Conservation (phyloP, 2,888 invertebrate genomes). For the Siphonodentalium dalli region DNA sequence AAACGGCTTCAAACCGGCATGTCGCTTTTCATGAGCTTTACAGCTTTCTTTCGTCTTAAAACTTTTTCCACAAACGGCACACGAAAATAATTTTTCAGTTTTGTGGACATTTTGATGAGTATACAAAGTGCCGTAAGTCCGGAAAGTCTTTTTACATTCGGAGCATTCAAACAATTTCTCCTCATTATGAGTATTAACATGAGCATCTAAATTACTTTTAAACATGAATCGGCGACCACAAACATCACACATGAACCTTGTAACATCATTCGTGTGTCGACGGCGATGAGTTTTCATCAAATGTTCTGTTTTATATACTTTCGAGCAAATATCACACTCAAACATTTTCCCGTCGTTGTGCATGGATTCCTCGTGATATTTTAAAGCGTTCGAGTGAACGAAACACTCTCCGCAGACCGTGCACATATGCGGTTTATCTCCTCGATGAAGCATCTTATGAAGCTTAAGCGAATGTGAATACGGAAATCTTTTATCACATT, state of each 20-base stretch:
- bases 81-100: constrained; percentile 42
- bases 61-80: constrained; percentile 46
- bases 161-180: constrained; percentile 44
- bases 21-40: constrained; percentile 53
- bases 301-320: constrained; percentile 51
- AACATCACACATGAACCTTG: constrained; percentile 50
- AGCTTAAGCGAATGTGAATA: constrained; percentile 53
- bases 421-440: constrained; percentile 47
- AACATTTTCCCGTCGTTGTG: constrained; percentile 36
- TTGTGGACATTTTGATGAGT: constrained; percentile 53
- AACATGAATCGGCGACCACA: constrained; percentile 56
- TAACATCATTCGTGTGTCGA: constrained; percentile 40
- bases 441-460: constrained; percentile 51
- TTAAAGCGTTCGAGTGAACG: constrained; percentile 41
- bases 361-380: constrained; percentile 40
- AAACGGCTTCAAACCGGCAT: constrained; percentile 43
- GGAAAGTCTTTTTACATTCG: constrained; percentile 54
- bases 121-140: constrained; percentile 56
- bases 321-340: constrained; percentile 49
- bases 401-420: constrained; percentile 49
- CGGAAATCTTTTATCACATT: constrained; percentile 53
- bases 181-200: constrained; percentile 46
- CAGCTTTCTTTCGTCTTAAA: constrained; percentile 56
- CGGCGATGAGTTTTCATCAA: constrained; percentile 46
- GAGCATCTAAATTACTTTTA: constrained; percentile 52